Evolutionary conservation across 1,140 invertebrate genomes (phyloP).

Genomic region (Drosophila lacteicornis): DNA sequence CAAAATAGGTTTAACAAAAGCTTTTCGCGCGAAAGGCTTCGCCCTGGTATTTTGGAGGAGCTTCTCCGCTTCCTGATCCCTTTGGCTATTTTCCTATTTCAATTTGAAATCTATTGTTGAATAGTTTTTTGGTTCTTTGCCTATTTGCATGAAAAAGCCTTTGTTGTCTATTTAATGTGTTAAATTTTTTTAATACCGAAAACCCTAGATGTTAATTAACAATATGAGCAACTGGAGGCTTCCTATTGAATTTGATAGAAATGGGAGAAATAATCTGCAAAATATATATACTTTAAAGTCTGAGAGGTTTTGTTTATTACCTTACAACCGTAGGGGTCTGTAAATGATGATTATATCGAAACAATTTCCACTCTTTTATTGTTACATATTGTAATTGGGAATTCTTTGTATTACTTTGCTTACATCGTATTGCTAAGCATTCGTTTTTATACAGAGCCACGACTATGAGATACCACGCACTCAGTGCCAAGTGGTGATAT

Average conservation of each 20-base stretch:
- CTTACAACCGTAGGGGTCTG: too few species aligned
- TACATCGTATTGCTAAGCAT: too few species aligned
- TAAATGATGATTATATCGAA: too few species aligned
- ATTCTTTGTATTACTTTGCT: too few species aligned
- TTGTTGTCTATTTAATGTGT: background rate
- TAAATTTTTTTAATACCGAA: background rate
- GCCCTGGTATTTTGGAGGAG: background rate
- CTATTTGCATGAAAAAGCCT: slow-evolving; percentile 5
- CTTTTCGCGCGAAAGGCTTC: background rate
- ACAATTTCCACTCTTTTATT: too few species aligned
- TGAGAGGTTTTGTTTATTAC: too few species aligned
- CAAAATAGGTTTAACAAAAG: slow-evolving; percentile 14
- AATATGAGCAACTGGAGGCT: background rate
- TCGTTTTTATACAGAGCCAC: too few species aligned
- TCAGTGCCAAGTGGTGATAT: fast-evolving
- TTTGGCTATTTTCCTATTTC: background rate
- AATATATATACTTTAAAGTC: too few species aligned
- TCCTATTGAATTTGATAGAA: background rate
- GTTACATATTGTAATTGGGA: too few species aligned
- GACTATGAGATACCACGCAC: background rate
- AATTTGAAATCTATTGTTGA: slow-evolving; percentile 2
- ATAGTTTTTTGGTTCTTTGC: slow-evolving; percentile 1
- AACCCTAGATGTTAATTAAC: background rate
- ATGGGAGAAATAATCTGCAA: background rate
- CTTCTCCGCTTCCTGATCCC: background rate